Evolutionary conservation across 1,140 invertebrate species (phyloP).

Genomic region (Drosophila baimaii): DNA sequence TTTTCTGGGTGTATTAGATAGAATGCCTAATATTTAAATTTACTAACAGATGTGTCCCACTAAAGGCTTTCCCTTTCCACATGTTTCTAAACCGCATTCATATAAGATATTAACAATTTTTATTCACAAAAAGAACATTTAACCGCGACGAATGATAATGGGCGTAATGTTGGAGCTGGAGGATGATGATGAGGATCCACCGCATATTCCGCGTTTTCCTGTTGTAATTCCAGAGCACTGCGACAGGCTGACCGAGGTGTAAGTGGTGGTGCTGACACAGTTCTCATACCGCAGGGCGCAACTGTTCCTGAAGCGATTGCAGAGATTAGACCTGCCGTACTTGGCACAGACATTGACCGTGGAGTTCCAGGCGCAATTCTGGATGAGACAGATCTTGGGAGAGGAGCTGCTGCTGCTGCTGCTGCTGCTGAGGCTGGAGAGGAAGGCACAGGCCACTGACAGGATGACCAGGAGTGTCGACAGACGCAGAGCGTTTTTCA

Average conservation of each 20-base stretch:
- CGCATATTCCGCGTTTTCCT: conserved; percentile 44
- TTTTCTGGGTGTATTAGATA: no score
- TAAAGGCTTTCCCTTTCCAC: neutral
- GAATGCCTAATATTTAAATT: no score
- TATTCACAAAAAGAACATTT: conserved; percentile 1
- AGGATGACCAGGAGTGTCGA: conserved; percentile 36
- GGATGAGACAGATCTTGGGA: conserved; percentile 47
- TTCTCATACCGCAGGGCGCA: conserved; percentile 50
- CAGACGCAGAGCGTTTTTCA: conserved; percentile 38
- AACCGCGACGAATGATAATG: conserved; percentile 54
- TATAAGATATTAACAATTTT: neutral
- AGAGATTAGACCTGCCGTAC: conserved; percentile 64
- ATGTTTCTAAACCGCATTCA: neutral
- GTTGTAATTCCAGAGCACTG: conserved; percentile 45
- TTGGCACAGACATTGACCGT: conserved; percentile 48
- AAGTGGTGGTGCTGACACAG: conserved; percentile 30
- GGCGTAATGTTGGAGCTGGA: conserved; percentile 36
- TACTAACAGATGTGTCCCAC: no score
- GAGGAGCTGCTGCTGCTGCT: conserved; percentile 13
- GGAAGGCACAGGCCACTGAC: neutral
- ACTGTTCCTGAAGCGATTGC: conserved; percentile 59
- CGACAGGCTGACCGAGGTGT: conserved; percentile 38
- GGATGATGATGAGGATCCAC: conserved; percentile 27
- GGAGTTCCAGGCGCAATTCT: conserved; percentile 35
- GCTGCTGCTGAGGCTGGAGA: neutral